Evolutionary conservation across 2,888 invertebrate genomes (phyloP).

Genomic region (Chymomyza procnemis): DNA sequence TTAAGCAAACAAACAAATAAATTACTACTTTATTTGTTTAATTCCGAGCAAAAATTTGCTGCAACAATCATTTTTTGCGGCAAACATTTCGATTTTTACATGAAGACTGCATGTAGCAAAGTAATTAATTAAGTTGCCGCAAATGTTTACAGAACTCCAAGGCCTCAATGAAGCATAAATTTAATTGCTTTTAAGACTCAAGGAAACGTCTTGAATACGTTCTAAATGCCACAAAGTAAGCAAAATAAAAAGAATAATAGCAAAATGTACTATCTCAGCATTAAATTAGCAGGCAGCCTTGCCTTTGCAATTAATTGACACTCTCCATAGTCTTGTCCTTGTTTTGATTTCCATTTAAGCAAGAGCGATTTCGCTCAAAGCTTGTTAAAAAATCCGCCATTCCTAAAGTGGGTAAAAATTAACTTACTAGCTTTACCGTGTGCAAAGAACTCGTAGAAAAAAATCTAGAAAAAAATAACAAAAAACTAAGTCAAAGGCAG

Average conservation of each 20-base stretch:
- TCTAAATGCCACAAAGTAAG: not conserved
- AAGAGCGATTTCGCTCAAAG: not conserved
- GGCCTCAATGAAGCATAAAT: not conserved
- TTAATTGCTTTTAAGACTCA: not conserved
- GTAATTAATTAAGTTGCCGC: not conserved
- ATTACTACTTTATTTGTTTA: not conserved
- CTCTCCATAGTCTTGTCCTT: not conserved
- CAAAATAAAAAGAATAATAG: not conserved
- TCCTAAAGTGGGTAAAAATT: conserved; percentile 36
- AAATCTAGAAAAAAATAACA: not conserved
- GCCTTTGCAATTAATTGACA: not conserved
- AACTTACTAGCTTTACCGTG: conserved; percentile 33
- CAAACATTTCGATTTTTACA: not conserved
- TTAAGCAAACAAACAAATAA: not conserved
- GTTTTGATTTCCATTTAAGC: conserved; percentile 3
- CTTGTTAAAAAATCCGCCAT: conserved; percentile 9
- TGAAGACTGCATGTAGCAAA: not conserved
- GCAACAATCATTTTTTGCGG: not conserved
- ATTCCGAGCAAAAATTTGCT: not conserved
- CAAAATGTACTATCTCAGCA: not conserved
- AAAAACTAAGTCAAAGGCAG: conserved; percentile 19
- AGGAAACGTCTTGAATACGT: not conserved
- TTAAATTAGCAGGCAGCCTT: not conserved
- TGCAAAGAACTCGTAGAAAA: not conserved
- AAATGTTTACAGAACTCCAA: not conserved